These are phyloP conservation scores for Lynx canadensis DNA, from an alignment of 2,113 vertebrate species.

Conservation along the genomic window DNA sequence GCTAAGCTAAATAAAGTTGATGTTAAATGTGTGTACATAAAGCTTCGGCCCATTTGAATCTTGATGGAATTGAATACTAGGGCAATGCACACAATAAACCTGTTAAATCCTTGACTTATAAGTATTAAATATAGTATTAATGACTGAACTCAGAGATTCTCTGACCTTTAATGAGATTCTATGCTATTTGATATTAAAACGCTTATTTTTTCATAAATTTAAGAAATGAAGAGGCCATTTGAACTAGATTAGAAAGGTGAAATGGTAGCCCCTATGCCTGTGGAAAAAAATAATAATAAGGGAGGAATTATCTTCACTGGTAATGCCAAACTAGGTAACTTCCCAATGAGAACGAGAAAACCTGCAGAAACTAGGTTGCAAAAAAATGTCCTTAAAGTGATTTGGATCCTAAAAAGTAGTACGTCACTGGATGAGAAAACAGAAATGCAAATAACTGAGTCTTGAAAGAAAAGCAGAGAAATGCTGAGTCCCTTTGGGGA, in stretches of 20 bases:
- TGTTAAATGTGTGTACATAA: neutral
- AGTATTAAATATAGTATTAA: slow-evolving; percentile 34
- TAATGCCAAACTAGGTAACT: neutral
- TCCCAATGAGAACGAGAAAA: neutral
- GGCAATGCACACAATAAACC: neutral
- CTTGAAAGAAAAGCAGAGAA: neutral
- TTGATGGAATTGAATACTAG: neutral
- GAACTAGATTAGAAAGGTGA: neutral
- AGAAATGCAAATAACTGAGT: neutral
- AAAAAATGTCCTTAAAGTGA: neutral
- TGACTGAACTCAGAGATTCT: neutral
- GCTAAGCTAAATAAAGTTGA: neutral
- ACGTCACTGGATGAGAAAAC: neutral
- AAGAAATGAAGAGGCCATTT: neutral
- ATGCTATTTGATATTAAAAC: neutral
- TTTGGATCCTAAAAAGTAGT: neutral
- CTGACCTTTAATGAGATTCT: neutral
- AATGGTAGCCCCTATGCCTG: neutral
- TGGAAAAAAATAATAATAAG: neutral
- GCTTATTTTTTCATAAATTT: neutral
- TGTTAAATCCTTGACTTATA: neutral
- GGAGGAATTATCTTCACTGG: neutral
- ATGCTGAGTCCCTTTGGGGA: neutral
- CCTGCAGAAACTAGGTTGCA: neutral
- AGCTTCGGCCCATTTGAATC: neutral